A percentile compares a stretch with the other conserved stretches of the same genome.
phyloP scores from a whole-genome alignment of 1,140 invertebrate species.

The Adelges cooleyi region DNA sequence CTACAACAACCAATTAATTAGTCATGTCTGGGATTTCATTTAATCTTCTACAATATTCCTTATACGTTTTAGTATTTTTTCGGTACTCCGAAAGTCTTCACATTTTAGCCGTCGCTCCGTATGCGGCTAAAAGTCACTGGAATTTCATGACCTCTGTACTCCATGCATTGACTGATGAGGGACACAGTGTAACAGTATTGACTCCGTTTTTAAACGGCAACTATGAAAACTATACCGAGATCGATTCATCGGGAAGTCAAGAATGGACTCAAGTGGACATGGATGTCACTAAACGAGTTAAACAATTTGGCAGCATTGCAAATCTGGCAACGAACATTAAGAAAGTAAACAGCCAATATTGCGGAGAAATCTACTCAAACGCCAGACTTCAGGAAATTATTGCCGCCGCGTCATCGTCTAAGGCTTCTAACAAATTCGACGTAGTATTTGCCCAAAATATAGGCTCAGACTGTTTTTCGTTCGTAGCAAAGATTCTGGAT shows the following conservation, averaged over 20 bases:
- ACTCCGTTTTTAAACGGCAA: not conserved
- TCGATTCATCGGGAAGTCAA: not conserved
- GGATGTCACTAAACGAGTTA: not conserved
- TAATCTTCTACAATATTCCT: too few relatives aligned
- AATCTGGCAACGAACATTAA: not conserved
- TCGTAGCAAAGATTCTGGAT: not conserved
- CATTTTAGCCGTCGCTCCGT: too few relatives aligned
- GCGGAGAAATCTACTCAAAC: not conserved
- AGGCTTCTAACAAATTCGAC: not conserved
- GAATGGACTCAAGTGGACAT: too few relatives aligned
- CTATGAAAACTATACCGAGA: not conserved
- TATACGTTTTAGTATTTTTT: too few relatives aligned
- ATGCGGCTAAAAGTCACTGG: constrained; percentile 38
- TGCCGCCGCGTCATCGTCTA: not conserved
- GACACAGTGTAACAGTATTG: constrained; percentile 7
- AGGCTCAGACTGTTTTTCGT: not conserved
- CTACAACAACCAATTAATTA: too few relatives aligned
- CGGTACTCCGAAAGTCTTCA: too few relatives aligned
- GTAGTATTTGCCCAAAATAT: not conserved
- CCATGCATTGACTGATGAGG: constrained; percentile 23
- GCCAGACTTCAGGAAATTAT: not conserved
- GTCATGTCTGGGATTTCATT: too few relatives aligned
- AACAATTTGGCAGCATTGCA: not conserved
- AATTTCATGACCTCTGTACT: constrained; percentile 37
- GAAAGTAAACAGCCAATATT: not conserved